phyloP scores from a whole-genome alignment of 2,113 vertebrate species.

The Camelus dromedarius region DNA sequence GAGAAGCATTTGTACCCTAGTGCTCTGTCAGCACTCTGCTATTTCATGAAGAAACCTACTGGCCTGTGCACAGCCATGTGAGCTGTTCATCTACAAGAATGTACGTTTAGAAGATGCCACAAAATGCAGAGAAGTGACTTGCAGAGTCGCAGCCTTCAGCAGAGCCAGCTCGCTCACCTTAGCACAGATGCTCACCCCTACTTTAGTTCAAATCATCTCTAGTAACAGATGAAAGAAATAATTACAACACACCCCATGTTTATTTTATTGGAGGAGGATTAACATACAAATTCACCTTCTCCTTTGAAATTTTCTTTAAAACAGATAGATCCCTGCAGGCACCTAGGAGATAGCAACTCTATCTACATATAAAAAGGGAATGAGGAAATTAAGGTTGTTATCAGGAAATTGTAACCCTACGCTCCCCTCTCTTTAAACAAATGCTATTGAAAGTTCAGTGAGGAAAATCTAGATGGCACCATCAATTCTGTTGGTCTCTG shows the following conservation, averaged over 20 bases:
- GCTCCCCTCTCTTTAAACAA: constrained; percentile 48
- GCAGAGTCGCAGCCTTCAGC: background rate
- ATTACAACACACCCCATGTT: constrained; percentile 71
- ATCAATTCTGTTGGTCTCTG: background rate
- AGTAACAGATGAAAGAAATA: constrained; percentile 75
- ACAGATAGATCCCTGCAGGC: constrained; percentile 65
- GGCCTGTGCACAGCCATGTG: background rate
- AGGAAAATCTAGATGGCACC: background rate
- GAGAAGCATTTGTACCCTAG: constrained; percentile 27
- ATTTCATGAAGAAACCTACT: constrained; percentile 51
- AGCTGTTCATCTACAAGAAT: constrained; percentile 69
- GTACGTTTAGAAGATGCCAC: background rate
- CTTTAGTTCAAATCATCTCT: constrained; percentile 53
- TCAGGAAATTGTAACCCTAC: constrained; percentile 31
- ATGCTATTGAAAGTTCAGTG: constrained; percentile 35
- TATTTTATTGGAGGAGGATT: constrained; percentile 78
- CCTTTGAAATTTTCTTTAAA: constrained; percentile 75
- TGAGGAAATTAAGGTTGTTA: constrained; percentile 63
- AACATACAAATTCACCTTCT: constrained; percentile 81
- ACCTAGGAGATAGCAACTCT: constrained; percentile 57
- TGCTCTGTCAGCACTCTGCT: constrained; percentile 76
- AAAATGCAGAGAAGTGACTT: constrained; percentile 73
- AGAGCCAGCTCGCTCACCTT: constrained; percentile 71
- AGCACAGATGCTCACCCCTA: constrained; percentile 57
- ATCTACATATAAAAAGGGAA: constrained; percentile 72